Conservation (phyloP, 1,140 invertebrate genomes). For the Scaptodrosophila lebanonensis region DNA sequence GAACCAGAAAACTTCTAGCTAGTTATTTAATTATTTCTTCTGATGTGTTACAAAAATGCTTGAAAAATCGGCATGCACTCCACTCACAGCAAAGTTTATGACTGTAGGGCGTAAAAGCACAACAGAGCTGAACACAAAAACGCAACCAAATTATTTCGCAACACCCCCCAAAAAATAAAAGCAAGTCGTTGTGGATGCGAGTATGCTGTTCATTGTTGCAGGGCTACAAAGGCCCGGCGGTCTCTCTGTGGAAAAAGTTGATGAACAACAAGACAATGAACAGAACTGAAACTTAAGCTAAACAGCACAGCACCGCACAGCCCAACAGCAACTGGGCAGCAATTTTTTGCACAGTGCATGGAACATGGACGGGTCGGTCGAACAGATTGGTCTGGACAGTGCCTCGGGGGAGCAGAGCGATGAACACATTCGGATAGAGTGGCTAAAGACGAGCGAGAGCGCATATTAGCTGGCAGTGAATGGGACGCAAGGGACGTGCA, state of each 20-base stretch:
- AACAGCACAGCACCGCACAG: constrained; percentile 24
- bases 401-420: constrained; percentile 44
- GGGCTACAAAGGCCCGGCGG: constrained; percentile 21
- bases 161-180: constrained; percentile 23
- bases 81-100: not conserved
- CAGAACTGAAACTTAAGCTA: constrained; percentile 53
- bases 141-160: constrained; percentile 44
- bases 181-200: constrained; percentile 14
- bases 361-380: not conserved
- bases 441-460: constrained; percentile 44
- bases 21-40: no score
- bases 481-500: not conserved
- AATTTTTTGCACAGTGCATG: constrained; percentile 39
- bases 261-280: constrained; percentile 68
- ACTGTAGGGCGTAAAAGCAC: constrained; percentile 8
- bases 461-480: constrained; percentile 47
- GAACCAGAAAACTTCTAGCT: constrained; percentile 1
- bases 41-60: no score
- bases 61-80: not conserved
- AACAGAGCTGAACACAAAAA: constrained; percentile 25
- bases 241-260: constrained; percentile 49
- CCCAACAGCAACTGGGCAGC: constrained; percentile 14
- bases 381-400: constrained; percentile 39
- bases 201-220: no score
- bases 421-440: constrained; percentile 14